phyloP scores from a whole-genome alignment of 2,113 vertebrate genomes.

The Phycodurus eques region DNA sequence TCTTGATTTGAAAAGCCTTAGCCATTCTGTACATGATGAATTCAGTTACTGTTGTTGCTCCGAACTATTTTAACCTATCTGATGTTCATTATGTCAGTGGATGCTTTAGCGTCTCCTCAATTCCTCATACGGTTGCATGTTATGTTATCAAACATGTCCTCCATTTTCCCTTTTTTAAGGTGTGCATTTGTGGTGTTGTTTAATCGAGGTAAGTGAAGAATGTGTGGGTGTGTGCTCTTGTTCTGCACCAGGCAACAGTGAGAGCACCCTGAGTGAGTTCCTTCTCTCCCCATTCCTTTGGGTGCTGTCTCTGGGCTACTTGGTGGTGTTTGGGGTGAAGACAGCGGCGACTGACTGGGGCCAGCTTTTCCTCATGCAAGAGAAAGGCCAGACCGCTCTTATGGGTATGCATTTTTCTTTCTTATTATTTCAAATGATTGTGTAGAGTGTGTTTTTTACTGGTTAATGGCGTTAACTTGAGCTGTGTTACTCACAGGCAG shows the following conservation, averaged over 20 bases:
- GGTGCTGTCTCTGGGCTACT: conserved; percentile 88
- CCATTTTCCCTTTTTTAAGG: background rate
- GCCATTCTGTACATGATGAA: no score
- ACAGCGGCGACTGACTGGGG: conserved; percentile 97
- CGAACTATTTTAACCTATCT: no score
- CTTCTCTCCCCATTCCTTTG: conserved; percentile 93
- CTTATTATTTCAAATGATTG: background rate
- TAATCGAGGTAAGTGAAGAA: background rate
- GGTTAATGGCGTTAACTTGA: conserved; percentile 3
- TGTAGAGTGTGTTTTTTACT: background rate
- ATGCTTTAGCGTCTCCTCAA: no score
- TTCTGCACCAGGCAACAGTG: conserved; percentile 46
- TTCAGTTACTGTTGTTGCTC: no score
- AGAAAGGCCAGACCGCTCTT: conserved; percentile 88
- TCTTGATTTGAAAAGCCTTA: no score
- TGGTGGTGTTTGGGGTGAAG: conserved; percentile 96
- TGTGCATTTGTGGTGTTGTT: background rate
- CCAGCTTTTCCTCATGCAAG: conserved; percentile 96
- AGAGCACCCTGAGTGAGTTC: conserved; percentile 87
- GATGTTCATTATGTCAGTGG: no score
- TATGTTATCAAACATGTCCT: background rate
- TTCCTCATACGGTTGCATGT: no score
- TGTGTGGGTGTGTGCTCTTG: background rate
- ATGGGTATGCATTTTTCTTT: conserved; percentile 75
- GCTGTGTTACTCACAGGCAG: conserved; percentile 76